phyloP scores from a whole-genome alignment of 2,113 vertebrate genomes.

The Phrynosoma platyrhinos region DNA sequence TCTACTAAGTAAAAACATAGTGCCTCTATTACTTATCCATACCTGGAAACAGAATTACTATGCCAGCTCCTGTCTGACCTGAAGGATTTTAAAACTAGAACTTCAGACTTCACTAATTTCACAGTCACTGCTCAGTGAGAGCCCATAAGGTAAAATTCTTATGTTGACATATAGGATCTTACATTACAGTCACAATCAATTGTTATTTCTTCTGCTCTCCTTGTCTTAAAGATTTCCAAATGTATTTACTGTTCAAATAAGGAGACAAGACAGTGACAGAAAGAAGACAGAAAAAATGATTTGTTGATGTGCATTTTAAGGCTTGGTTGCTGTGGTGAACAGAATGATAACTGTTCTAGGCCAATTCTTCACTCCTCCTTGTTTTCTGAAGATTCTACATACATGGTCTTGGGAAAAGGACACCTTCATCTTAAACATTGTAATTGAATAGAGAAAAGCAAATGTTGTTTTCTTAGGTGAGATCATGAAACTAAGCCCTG shows the following conservation, averaged over 20 bases:
- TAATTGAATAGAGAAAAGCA: not conserved
- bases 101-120: slow-evolving; percentile 35
- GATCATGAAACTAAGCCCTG: too few species aligned
- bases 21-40: slow-evolving; percentile 5
- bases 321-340: not conserved
- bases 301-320: not conserved
- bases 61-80: slow-evolving; percentile 15
- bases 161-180: slow-evolving; percentile 15
- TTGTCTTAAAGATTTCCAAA: not conserved
- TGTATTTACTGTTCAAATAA: slow-evolving; percentile 16
- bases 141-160: slow-evolving; percentile 32
- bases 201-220: slow-evolving; percentile 12
- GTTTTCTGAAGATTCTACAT: not conserved
- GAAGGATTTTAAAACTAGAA: slow-evolving; percentile 30
- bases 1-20: not conserved
- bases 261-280: not conserved
- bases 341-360: not conserved
- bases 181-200: slow-evolving; percentile 20
- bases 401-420: not conserved
- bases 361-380: not conserved
- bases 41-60: slow-evolving; percentile 11
- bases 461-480: not conserved
- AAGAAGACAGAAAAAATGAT: not conserved
- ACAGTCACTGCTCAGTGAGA: slow-evolving; percentile 29
- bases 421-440: not conserved